Base-by-base conservation (phyloP, 2,888 invertebrate genomes). In the Thymelicus acteon region DNA sequence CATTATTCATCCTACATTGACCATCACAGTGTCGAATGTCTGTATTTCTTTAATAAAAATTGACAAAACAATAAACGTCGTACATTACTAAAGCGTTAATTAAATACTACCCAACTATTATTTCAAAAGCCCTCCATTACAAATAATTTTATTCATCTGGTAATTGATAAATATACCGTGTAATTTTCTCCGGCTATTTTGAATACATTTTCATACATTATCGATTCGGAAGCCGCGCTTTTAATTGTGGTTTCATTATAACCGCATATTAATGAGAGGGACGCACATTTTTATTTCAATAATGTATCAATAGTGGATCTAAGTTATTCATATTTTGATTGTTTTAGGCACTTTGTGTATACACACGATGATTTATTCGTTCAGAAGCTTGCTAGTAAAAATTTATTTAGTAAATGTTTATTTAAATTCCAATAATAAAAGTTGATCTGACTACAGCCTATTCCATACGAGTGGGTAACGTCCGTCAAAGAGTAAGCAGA, bases 131-230 rank as follows among this genome's bases (percentile, higher is more conserved):
- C 48, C 15, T 7, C n/a, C 49, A 60, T 64, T 52, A 64, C 65
- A 61, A 69, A 71, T 72, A 72, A 72, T 74, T 67, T 71, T 68
- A 70, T 71, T 72, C 72, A 66, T 66, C 72, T 73, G 67, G 74
- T 71, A 72, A 83, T 82, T 83, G 84, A 85, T 82, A 83, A 85
- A 86, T 83, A 78, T 74, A 74, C 79, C 80, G 82, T 82, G 80
- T 82, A 81, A 83, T 83, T 81, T 82, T 85, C 80, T 84, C 80
- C 75, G 78, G 75, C 75, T 80, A 83, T 84, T 84, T 83, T 84
- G 87, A 87, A 87, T 88, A 85, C 79, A 77, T 87, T 87, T 82
- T 85, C 85, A 87, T 87, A 83, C 77, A 81, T 81, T 81, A 80
- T 79, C 73, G 76, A 82, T 85, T 86, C 80, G 81, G 85, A 79